These are phyloP conservation scores for Furcifer pardalis DNA, from an alignment of 2,797 vertebrate species.

Conservation along the genomic window DNA sequence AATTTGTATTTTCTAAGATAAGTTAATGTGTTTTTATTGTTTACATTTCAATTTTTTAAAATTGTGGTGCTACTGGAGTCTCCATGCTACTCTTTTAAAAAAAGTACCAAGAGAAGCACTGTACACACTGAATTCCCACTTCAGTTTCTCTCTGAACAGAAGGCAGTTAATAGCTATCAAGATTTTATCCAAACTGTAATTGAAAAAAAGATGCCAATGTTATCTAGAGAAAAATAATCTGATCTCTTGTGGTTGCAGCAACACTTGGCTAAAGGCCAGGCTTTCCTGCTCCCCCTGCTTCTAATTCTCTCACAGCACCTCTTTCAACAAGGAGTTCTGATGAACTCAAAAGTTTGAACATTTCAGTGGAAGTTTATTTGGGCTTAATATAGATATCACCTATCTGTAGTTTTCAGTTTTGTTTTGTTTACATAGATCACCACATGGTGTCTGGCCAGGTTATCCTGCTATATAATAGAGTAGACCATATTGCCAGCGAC, in stretches of 20 bases:
- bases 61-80: neutral
- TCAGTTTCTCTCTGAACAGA: neutral
- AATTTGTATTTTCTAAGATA: neutral
- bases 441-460: too few species aligned
- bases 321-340: too few species aligned
- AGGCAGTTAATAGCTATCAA: neutral
- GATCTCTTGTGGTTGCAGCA: neutral
- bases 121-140: neutral
- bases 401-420: too few species aligned
- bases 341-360: too few species aligned
- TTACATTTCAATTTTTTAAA: conserved; percentile 4
- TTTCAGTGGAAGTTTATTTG: too few species aligned
- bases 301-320: too few species aligned
- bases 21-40: neutral
- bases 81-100: neutral
- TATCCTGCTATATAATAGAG: too few species aligned
- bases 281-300: too few species aligned
- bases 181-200: conserved; percentile 22
- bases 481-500: too few species aligned
- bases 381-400: too few species aligned
- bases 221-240: conserved; percentile 19
- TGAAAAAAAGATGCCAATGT: neutral
- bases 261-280: too few species aligned
- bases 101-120: conserved; percentile 7
- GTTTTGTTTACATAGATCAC: too few species aligned